phyloP scores from a whole-genome alignment of 2,113 vertebrate species.

The Gulo gulo region DNA sequence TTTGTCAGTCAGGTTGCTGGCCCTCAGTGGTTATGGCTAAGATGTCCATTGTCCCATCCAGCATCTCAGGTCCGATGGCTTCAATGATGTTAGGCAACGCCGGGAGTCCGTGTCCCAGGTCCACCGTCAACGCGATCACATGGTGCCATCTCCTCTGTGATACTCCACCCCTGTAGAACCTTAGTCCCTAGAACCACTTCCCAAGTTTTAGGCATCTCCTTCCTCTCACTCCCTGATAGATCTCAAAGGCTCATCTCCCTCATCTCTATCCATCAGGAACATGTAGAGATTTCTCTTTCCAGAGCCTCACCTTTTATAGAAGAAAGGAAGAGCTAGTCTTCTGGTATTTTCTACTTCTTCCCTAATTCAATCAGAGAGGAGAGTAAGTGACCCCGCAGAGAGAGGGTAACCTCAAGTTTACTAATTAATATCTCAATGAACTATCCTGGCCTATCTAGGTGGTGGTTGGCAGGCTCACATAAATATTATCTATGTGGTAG shows the following conservation, averaged over 20 bases:
- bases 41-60: not conserved
- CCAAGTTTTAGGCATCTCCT: not conserved
- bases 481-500: not conserved
- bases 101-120: not conserved
- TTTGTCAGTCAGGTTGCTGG: not conserved
- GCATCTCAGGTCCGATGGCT: not conserved
- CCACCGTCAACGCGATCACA: not conserved
- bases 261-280: not conserved
- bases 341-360: not conserved
- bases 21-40: not conserved
- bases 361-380: not conserved
- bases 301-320: not conserved
- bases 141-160: not conserved
- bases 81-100: not conserved
- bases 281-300: not conserved
- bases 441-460: not conserved
- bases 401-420: not conserved
- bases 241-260: not conserved
- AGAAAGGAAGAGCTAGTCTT: not conserved
- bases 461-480: not conserved
- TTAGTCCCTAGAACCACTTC: not conserved
- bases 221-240: not conserved
- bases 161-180: not conserved
- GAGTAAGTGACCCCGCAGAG: not conserved
- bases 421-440: not conserved